A percentile compares a stretch with the other conserved stretches of the same genome.
These are phyloP conservation scores for Mesaphorura yosii DNA, from an alignment of 1,140 invertebrate species.

Conservation along the genomic window DNA sequence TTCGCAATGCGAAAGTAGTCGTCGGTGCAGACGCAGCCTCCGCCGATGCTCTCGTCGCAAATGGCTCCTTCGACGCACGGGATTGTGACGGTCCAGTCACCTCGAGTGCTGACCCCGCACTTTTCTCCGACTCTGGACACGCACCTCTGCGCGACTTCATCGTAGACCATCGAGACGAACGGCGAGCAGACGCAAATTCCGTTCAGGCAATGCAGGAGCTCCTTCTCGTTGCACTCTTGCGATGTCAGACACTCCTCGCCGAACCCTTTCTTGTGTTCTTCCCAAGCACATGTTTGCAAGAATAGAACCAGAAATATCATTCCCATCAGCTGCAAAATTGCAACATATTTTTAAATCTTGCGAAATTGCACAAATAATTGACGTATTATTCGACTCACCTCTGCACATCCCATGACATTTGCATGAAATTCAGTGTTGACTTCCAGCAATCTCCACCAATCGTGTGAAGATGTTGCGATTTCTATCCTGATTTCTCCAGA, in stretches of 20 bases:
- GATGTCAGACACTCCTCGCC: background rate
- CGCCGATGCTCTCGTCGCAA: constrained; percentile 12
- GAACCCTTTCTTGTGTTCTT: background rate
- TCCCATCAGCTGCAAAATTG: no score
- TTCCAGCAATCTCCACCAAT: no score
- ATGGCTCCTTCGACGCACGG: constrained; percentile 14
- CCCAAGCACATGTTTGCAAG: no score
- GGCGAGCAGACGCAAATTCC: constrained; percentile 6
- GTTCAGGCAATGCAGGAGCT: constrained; percentile 1
- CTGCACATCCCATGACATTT: no score
- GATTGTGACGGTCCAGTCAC: background rate
- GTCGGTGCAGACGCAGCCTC: constrained; percentile 16
- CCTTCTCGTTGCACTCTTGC: constrained; percentile 1
- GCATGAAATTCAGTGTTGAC: no score
- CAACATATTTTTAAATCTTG: no score
- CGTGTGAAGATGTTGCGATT: no score
- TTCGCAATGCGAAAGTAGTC: constrained; percentile 8
- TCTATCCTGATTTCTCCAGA: no score
- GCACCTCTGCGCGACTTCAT: constrained; percentile 1
- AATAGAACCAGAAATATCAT: no score
- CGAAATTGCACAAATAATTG: no score
- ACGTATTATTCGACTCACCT: no score
- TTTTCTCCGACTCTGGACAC: constrained; percentile 15
- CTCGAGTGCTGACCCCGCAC: constrained; percentile 2
- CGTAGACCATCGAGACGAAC: background rate